A percentile compares a stretch with the other conserved stretches of the same genome.
Evolutionary conservation across 2,113 vertebrate species (phyloP).

Genomic region (western clawed frog (Xenopus tropicalis)): DNA sequence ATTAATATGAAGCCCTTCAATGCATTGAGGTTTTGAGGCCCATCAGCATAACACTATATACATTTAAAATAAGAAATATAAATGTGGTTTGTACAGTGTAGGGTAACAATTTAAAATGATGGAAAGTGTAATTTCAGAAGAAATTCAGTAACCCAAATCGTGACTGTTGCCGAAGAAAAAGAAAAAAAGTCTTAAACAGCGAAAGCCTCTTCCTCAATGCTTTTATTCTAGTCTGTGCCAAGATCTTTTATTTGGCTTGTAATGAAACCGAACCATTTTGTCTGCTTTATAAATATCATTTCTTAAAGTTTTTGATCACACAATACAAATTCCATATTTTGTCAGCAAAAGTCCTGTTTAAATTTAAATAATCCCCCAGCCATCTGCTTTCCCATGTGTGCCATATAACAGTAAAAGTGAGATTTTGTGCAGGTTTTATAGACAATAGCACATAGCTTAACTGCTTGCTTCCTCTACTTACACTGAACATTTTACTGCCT

Average conservation of each 20-base stretch:
- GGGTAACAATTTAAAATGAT: slow-evolving; percentile 7
- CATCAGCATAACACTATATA: neutral
- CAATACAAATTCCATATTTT: slow-evolving; percentile 58
- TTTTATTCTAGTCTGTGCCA: slow-evolving; percentile 11
- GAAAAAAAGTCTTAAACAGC: neutral
- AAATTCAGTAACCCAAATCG: slow-evolving; percentile 1
- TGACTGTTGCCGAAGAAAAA: neutral
- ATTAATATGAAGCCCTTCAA: neutral
- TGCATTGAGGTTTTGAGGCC: no score
- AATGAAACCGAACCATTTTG: slow-evolving; percentile 31
- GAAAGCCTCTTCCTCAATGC: slow-evolving; percentile 5
- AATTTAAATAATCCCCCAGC: slow-evolving; percentile 59
- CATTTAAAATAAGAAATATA: neutral
- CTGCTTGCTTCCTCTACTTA: slow-evolving; percentile 48
- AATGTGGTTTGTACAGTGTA: slow-evolving; percentile 4
- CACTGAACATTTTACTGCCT: slow-evolving; percentile 60
- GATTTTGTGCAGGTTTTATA: slow-evolving; percentile 58
- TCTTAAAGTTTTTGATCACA: slow-evolving; percentile 56
- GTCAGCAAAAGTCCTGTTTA: slow-evolving; percentile 62
- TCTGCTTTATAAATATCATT: slow-evolving; percentile 55
- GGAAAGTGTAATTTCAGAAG: slow-evolving; percentile 10
- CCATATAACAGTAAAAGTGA: slow-evolving; percentile 52
- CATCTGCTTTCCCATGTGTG: slow-evolving; percentile 62
- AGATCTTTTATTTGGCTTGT: neutral
- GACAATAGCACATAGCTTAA: slow-evolving; percentile 49